Base-by-base conservation (phyloP, 1,140 invertebrate species). In the Trachymyrmex septentrionalis region DNA sequence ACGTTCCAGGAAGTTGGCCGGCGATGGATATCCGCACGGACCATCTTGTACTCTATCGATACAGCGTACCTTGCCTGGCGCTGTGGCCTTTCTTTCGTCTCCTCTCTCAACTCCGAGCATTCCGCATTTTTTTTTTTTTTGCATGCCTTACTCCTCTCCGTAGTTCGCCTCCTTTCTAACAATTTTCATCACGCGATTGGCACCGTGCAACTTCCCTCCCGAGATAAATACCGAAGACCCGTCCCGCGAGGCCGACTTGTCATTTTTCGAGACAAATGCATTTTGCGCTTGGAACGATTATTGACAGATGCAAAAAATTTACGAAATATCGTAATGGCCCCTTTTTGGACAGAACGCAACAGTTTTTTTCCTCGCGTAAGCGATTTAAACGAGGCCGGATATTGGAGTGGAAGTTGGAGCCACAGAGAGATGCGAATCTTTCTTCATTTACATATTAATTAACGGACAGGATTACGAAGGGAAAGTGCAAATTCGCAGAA, bases 1-100 rank as follows among this genome's bases (percentile, higher is more conserved):
- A 93, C 93, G 92, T 93, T 93, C 93, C 92, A 93, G 92, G 92
- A 93, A 93, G 92, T 91, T 77, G 80, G 78, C 77, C 53, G 24
- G 63, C 81, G 81, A 80, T 82, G 78, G 61, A 73, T 77, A 76
- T 89, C 80, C 67, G 72, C 80, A 75, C 80, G 55, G 38, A 84
- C 24, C 81, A 73, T 87, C 78, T 84, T 85, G 63, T 87, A 80
- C 48, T 61, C 82, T 72, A 24, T 75, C 50, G 80, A 84, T 84
- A 75, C 57, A 61, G 55, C 67, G 69, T 73, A 38, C 55, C 38
- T 75, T 9, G 38, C 61, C 30, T 59, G 44, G 38, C 76, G 61
- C 53, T 76, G 19, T 48, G 59, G 64, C 48, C 66, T 86, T 78
- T 61, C 53, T 72, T 84, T 76, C 71, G 30, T 82, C 76, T 72